Evolutionary conservation across 37 sponge, comb jelly and placozoan genomes (phyloP).

Genomic region (Aphrocallistes beatrix): DNA sequence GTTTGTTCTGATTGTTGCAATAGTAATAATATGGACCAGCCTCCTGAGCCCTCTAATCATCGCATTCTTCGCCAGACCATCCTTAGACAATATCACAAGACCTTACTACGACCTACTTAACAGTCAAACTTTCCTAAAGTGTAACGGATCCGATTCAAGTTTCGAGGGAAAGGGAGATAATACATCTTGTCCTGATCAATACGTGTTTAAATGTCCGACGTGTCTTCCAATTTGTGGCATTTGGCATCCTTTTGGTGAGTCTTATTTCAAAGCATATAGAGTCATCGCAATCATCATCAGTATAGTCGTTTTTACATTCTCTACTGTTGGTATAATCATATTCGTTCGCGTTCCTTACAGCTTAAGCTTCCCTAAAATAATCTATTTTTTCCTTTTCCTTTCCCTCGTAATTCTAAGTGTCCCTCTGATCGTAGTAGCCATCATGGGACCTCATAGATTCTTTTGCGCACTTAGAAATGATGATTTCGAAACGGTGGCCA

Average conservation of each 20-base stretch:
- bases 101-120: not conserved
- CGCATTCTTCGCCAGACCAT: not conserved
- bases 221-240: not conserved
- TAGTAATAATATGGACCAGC: not conserved
- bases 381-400: conserved; percentile 2
- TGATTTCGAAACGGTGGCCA: not conserved
- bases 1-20: not conserved
- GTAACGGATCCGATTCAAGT: not conserved
- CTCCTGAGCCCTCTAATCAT: not conserved
- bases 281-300: not conserved
- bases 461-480: not conserved
- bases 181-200: not conserved
- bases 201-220: not conserved
- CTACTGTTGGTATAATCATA: not conserved
- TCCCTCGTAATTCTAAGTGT: not conserved
- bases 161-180: not conserved
- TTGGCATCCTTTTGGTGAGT: not conserved
- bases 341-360: not conserved
- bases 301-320: not conserved
- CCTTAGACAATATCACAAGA: not conserved
- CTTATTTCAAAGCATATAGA: not conserved
- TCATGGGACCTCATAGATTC: not conserved
- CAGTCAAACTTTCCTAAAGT: too few species aligned
- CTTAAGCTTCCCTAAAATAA: not conserved
- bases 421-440: not conserved